Evolutionary conservation across 2,113 vertebrate species (phyloP), one percentile per base, ranked within the genome.

Genomic region (Phaethon lepturus): DNA sequence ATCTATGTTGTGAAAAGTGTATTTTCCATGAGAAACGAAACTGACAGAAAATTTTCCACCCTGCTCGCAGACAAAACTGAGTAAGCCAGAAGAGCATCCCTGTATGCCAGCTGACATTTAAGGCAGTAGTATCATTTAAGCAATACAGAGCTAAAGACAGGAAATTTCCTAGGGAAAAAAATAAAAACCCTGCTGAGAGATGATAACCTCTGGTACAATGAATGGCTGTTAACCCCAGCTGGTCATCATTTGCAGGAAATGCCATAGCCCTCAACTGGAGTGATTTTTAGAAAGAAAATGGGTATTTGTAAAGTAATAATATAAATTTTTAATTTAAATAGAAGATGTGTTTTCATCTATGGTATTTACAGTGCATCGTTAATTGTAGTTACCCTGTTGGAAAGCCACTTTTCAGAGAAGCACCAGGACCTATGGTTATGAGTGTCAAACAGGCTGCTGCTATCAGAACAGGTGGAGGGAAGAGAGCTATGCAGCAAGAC

Each of bases 11-110:
- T 55, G 50, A 82, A 82, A 93, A 94, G 12, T 42, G 8, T 84
- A 40, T 93, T 88, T 95, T 90, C 45, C 7, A 12, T 55, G 20
- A 93, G 67, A 90, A 97, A 94, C 10, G 89, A 81, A 91, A 79
- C 55, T 59, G 80, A 91, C 60, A 87, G 74, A 66, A 79, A 69
- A 49, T 19, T 95, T 93, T 81, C 71, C 67, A 94, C 25, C 55
- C 59, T 76, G 23, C 42, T 55, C 11, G 2, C 45, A 79, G 53
- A 77, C 59, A 59, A 91, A 95, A 72, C 80, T 17, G 38, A 79
- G 62, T 69, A 91, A 95, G 38, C 33, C 72, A 81, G 84, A 89
- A 93, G 11, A 95, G 42, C 58, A 85, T n/a, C 33, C 66, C 49
- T 85, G 25, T 44, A 33, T 66, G 81, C 73, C 74, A 88, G 35